Evolutionary conservation across 2,888 invertebrate species (phyloP).

Genomic region (Drosophila setosimentum): DNA sequence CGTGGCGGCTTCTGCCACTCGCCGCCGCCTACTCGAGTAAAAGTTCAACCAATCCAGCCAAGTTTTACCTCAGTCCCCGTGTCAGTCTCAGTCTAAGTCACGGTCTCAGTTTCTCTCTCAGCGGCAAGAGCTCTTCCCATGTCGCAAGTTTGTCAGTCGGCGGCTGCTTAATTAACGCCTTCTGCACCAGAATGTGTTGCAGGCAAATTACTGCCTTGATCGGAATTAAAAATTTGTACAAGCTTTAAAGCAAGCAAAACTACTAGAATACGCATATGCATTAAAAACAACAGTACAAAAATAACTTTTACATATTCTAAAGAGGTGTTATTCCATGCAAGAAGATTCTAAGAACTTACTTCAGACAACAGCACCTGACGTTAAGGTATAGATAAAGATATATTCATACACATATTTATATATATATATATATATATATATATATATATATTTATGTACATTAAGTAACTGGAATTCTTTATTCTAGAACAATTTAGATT

Average conservation of each 20-base stretch:
- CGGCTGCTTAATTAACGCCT: conserved; percentile 64
- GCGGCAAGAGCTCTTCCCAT: conserved; percentile 21
- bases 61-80: conserved; percentile 25
- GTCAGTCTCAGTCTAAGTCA: conserved; percentile 1
- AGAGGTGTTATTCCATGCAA: not conserved
- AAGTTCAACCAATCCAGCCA: conserved; percentile 30
- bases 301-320: not conserved
- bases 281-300: not conserved
- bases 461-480: not conserved
- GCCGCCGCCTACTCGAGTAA: conserved; percentile 22
- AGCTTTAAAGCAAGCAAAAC: conserved; percentile 24
- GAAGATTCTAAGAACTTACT: not conserved
- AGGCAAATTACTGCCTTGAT: conserved; percentile 26
- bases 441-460: not conserved
- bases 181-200: conserved; percentile 46
- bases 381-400: not conserved
- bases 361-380: not conserved
- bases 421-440: not conserved
- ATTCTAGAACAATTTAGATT: too few species aligned
- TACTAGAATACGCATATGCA: conserved; percentile 2
- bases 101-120: conserved; percentile 6
- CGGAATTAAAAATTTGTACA: conserved; percentile 26
- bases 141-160: conserved; percentile 29
- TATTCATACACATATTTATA: not conserved
- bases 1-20: conserved; percentile 16